These are phyloP conservation scores for Bombyx mandarina DNA, from an alignment of 1,140 invertebrate genomes.

Conservation along the genomic window DNA sequence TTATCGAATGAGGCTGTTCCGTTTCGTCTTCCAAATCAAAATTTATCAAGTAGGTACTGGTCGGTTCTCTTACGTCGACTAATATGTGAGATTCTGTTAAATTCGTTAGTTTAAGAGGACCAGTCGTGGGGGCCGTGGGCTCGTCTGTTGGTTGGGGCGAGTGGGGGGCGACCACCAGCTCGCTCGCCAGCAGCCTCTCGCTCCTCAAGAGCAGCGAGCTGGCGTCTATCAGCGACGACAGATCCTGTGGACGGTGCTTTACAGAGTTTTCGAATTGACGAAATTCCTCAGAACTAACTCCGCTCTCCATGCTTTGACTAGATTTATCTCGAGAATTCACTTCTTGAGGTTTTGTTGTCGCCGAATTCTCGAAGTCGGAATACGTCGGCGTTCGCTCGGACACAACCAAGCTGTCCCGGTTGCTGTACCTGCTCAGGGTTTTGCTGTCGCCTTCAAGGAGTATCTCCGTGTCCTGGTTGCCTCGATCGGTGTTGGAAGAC, in stretches of 20 bases:
- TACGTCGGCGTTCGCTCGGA: constrained; percentile 37
- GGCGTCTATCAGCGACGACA: constrained; percentile 45
- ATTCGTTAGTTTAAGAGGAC: constrained; percentile 44
- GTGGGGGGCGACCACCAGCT: neutral
- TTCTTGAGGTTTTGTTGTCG: constrained; percentile 44
- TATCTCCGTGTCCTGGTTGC: constrained; percentile 25
- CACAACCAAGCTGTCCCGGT: constrained; percentile 24
- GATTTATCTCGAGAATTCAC: constrained; percentile 33
- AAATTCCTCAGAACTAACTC: constrained; percentile 45
- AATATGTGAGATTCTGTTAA: constrained; percentile 49
- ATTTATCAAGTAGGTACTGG: constrained; percentile 37
- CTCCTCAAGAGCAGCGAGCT: constrained; percentile 42
- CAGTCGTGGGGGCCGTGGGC: constrained; percentile 28
- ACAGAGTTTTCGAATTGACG: constrained; percentile 42
- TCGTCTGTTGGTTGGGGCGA: constrained; percentile 15
- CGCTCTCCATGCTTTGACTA: constrained; percentile 40
- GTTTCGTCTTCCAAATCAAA: constrained; percentile 51
- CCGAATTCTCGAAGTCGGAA: constrained; percentile 52
- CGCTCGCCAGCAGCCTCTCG: constrained; percentile 32
- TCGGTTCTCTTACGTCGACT: constrained; percentile 29
- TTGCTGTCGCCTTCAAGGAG: constrained; percentile 46
- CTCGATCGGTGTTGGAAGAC: constrained; percentile 23
- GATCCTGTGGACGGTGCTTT: constrained; percentile 40
- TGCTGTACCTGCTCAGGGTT: constrained; percentile 31
- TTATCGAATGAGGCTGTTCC: constrained; percentile 62